These are phyloP conservation scores for Eupeodes corollae DNA, from an alignment of 1,140 invertebrate genomes.

Conservation along the genomic window DNA sequence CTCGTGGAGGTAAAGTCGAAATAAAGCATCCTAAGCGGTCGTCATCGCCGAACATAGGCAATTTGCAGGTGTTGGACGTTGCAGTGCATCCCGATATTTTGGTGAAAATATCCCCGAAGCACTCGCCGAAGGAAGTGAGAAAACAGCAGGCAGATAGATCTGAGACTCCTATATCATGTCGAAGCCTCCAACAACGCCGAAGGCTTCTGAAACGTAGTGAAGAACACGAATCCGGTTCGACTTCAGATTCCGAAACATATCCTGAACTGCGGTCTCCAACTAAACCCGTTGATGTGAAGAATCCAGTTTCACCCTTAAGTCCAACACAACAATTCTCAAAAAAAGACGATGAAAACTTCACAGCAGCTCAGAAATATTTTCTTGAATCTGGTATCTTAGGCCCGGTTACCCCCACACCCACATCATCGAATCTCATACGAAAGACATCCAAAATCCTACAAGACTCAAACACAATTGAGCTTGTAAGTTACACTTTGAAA, in stretches of 20 bases:
- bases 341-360: slow-evolving; percentile 3
- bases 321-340: neutral
- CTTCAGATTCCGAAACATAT: slow-evolving; percentile 5
- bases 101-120: slow-evolving; percentile 10
- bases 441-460: slow-evolving; percentile 15
- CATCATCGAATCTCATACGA: slow-evolving; percentile 4
- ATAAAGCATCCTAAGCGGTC: slow-evolving; percentile 11
- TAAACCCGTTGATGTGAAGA: slow-evolving; percentile 1
- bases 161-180: neutral
- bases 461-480: slow-evolving; percentile 11
- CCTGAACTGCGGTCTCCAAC: no score
- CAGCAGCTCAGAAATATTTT: slow-evolving; percentile 14
- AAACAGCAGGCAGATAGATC: neutral
- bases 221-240: slow-evolving; percentile 10
- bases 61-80: slow-evolving; percentile 8
- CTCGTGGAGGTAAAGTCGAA: slow-evolving; percentile 5
- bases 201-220: slow-evolving; percentile 5
- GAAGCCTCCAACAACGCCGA: slow-evolving; percentile 2
- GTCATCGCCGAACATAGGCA: slow-evolving; percentile 12
- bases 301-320: neutral
- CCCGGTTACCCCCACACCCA: slow-evolving; percentile 1
- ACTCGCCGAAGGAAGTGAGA: slow-evolving; percentile 1
- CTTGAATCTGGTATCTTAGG: slow-evolving; percentile 16
- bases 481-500: slow-evolving; percentile 7
- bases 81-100: slow-evolving; percentile 13